Conservation (phyloP, 2,113 vertebrate genomes). For the Melospiza georgiana region DNA sequence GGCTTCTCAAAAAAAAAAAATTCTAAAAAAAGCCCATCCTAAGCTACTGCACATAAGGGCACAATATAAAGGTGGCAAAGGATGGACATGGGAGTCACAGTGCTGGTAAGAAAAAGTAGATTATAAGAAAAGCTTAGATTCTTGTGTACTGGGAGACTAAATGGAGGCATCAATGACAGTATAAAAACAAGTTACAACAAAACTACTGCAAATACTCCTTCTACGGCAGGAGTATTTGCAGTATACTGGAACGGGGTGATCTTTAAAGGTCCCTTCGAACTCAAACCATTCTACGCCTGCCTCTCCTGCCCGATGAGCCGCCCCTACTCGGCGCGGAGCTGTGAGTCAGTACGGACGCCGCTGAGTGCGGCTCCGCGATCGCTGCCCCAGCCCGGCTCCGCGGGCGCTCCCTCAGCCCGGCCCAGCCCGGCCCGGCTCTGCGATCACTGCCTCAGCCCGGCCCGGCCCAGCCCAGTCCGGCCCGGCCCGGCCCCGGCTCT, state of each 20-base stretch:
- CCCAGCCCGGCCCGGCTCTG: not conserved
- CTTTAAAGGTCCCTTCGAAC: not conserved
- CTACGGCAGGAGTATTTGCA: too few relatives aligned
- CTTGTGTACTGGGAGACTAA: too few relatives aligned
- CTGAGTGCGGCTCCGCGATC: not conserved
- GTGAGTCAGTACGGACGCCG: too few relatives aligned
- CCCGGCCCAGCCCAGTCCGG: not conserved
- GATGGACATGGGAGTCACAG: fast-evolving
- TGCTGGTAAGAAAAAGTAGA: too few relatives aligned
- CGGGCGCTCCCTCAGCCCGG: too few relatives aligned
- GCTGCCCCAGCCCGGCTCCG: not conserved
- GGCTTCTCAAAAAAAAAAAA: not conserved
- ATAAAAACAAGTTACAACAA: not conserved
- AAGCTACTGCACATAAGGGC: fast-evolving
- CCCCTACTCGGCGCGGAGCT: not conserved
- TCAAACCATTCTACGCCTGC: not conserved
- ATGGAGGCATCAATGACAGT: fast-evolving
- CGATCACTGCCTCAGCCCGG: fast-evolving
- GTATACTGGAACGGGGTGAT: not conserved
- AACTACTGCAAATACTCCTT: not conserved
- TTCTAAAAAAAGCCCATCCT: not conserved
- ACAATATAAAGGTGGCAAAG: too few relatives aligned
- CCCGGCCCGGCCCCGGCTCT: not conserved
- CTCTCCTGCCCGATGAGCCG: not conserved
- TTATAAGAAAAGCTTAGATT: not conserved